These are phyloP conservation scores for Otolemur crassicaudatus DNA, from an alignment of 2,797 vertebrate genomes.

Conservation along the genomic window DNA sequence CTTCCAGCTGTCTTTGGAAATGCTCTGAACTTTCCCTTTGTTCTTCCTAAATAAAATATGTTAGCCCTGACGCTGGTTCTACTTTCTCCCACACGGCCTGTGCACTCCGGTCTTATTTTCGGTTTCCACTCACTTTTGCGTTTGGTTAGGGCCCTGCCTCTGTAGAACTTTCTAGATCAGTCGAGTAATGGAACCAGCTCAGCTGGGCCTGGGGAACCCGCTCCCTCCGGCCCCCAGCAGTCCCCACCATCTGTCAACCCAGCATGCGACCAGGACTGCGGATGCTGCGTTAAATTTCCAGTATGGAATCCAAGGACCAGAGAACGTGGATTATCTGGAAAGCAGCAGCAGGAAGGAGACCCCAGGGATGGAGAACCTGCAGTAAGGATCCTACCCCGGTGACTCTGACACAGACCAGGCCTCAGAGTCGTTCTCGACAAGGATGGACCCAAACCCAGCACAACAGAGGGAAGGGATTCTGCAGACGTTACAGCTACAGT, in stretches of 20 bases:
- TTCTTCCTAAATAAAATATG: too few species aligned
- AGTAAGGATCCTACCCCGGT: conserved; percentile 10
- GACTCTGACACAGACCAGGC: conserved; percentile 6
- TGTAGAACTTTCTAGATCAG: too few species aligned
- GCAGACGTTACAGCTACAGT: neutral
- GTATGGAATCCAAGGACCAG: conserved; percentile 46
- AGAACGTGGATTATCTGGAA: neutral
- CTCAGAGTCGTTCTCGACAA: conserved; percentile 54
- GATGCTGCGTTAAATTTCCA: conserved; percentile 36
- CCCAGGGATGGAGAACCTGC: neutral
- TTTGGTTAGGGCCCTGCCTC: too few species aligned
- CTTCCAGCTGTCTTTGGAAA: too few species aligned
- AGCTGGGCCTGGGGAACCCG: too few species aligned
- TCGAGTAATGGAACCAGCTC: too few species aligned
- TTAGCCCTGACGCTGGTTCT: too few species aligned
- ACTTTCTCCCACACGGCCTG: too few species aligned
- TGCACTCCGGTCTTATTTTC: too few species aligned
- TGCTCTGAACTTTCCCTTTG: too few species aligned
- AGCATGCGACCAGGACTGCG: neutral
- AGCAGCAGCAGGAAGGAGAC: neutral
- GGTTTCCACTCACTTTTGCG: too few species aligned
- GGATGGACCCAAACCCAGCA: neutral
- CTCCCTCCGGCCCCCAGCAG: neutral
- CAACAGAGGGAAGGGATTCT: neutral
- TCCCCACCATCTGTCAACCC: neutral